Conservation (phyloP, 2,113 vertebrate genomes). For the Peromyscus californicus region DNA sequence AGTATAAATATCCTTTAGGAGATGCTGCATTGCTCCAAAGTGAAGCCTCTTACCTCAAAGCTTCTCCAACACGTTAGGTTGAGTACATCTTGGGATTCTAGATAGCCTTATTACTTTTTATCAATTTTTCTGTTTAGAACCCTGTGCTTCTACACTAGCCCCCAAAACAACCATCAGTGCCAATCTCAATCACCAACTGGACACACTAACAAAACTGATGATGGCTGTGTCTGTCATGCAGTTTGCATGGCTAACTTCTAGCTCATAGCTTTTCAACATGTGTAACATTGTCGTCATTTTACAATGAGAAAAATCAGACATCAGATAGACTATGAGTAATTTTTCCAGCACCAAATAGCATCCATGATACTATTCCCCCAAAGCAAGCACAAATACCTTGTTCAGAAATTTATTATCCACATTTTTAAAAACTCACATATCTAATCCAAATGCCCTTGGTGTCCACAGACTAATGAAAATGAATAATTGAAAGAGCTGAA, state of each 20-base stretch:
- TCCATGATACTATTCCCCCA: not conserved
- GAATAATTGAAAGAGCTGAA: not conserved
- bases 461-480: constrained; percentile 22
- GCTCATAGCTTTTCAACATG: not conserved
- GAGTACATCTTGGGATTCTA: not conserved
- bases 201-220: not conserved
- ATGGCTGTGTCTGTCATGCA: not conserved
- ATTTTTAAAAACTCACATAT: not conserved
- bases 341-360: not conserved
- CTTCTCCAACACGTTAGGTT: not conserved
- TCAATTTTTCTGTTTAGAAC: not conserved
- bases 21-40: not conserved
- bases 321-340: not conserved
- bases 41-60: not conserved
- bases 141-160: not conserved
- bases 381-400: not conserved
- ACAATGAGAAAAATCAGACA: constrained; percentile 8
- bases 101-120: not conserved
- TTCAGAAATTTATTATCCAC: constrained; percentile 9
- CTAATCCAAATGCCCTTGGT: not conserved
- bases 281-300: not conserved
- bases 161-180: not conserved
- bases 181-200: not conserved
- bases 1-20: not conserved
- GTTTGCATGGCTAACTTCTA: not conserved